phyloP scores from a whole-genome alignment of 2,113 vertebrate genomes.

The Erythrocercus mccallii region DNA sequence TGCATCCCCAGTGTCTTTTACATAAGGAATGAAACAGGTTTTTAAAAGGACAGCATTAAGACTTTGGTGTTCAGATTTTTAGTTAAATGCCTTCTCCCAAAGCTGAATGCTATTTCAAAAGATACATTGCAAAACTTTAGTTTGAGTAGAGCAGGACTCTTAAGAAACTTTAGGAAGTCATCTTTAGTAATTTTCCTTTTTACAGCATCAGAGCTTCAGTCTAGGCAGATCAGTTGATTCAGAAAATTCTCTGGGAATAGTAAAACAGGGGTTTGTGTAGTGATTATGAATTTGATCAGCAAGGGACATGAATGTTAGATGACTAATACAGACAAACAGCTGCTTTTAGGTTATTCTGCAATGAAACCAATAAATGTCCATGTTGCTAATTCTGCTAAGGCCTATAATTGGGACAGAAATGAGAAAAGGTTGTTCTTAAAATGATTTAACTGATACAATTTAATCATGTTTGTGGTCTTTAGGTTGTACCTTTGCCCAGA shows the following conservation, averaged over 20 bases:
- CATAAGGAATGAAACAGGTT: neutral
- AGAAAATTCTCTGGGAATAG: neutral
- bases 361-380: neutral
- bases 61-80: neutral
- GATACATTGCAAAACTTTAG: neutral
- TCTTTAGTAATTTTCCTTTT: neutral
- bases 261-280: neutral
- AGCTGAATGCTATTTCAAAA: neutral
- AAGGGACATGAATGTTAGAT: neutral
- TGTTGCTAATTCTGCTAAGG: slow-evolving; percentile 14
- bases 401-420: neutral
- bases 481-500: slow-evolving; percentile 34
- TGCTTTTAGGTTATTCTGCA: slow-evolving; percentile 25
- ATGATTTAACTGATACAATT: slow-evolving; percentile 55
- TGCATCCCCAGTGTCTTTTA: neutral
- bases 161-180: neutral
- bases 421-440: slow-evolving; percentile 45
- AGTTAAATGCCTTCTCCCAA: neutral
- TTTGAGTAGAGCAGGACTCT: neutral
- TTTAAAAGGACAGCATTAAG: neutral
- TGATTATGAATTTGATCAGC: neutral
- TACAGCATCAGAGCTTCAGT: neutral
- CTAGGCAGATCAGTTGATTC: neutral
- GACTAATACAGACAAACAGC: neutral
- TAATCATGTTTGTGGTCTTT: slow-evolving; percentile 34